Evolutionary conservation across 2,888 invertebrate species (phyloP).

Genomic region (Gasteruption jaculator): DNA sequence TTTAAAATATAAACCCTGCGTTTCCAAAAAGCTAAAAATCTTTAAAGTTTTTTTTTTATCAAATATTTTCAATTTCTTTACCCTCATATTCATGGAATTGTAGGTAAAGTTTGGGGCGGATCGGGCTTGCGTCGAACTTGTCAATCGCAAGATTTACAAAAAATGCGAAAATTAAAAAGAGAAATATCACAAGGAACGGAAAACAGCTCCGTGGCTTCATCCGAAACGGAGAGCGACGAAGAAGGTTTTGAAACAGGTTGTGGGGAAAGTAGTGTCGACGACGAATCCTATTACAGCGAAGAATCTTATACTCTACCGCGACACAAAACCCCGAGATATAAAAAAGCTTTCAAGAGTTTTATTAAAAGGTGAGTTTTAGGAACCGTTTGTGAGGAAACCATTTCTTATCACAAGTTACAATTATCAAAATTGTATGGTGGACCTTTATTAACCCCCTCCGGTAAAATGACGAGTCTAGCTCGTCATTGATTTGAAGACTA

Average conservation of each 20-base stretch:
- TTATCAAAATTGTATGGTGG: no score
- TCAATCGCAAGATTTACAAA: conserved; percentile 32
- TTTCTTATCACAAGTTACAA: no score
- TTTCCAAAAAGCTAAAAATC: conserved; percentile 6
- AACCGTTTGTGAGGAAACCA: no score
- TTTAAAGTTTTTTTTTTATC: conserved; percentile 6
- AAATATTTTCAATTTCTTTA: not conserved
- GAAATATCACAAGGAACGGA: conserved; percentile 37
- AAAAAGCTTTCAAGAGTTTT: no score
- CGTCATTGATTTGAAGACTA: no score
- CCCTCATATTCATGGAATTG: no score
- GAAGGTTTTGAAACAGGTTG: conserved; percentile 35
- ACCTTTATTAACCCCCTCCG: no score
- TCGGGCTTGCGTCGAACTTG: conserved; percentile 35
- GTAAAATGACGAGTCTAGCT: no score
- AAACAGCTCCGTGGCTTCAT: conserved; percentile 35
- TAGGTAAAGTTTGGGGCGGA: conserved; percentile 47
- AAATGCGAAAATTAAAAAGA: conserved; percentile 31
- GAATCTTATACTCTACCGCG: conserved; percentile 39
- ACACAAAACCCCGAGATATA: no score
- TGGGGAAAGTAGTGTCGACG: conserved; percentile 39
- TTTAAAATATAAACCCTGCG: no score
- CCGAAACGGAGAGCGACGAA: conserved; percentile 39
- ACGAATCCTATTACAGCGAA: conserved; percentile 43
- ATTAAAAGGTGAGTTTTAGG: no score